Evolutionary conservation across 2,888 invertebrate species (phyloP).

Genomic region (Isotomurus palustris): DNA sequence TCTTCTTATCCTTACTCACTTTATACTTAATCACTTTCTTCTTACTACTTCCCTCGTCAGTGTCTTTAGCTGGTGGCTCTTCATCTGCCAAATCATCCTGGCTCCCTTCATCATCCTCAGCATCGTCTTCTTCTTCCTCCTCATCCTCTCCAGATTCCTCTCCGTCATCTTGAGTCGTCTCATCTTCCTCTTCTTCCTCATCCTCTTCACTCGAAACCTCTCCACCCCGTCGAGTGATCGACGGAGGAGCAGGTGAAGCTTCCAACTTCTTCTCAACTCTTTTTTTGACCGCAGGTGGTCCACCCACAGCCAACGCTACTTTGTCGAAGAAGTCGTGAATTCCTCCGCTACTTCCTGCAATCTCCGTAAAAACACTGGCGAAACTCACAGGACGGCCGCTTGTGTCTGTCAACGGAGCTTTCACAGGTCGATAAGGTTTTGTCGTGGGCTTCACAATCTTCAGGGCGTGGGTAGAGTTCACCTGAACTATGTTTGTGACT

Average conservation of each 20-base stretch:
- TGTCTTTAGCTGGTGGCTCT: neutral
- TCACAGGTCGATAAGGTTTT: conserved; percentile 21
- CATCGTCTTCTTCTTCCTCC: conserved; percentile 10
- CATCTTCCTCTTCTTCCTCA: conserved; percentile 10
- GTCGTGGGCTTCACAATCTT: conserved; percentile 13
- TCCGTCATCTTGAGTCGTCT: neutral
- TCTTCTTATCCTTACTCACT: neutral
- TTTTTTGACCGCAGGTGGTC: conserved; percentile 4
- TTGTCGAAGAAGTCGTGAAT: conserved; percentile 27
- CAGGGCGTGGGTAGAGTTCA: conserved; percentile 22
- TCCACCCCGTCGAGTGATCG: conserved; percentile 3
- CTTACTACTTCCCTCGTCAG: neutral
- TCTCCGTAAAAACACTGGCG: conserved; percentile 30
- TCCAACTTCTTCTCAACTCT: neutral
- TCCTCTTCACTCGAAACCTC: conserved; percentile 7
- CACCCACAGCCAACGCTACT: conserved; percentile 22
- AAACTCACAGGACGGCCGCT: conserved; percentile 28
- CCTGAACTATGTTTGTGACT: conserved; percentile 13
- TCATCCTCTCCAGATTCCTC: neutral
- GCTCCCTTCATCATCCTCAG: conserved; percentile 1
- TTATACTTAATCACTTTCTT: conserved; percentile 4
- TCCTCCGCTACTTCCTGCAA: conserved; percentile 29
- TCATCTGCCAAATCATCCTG: neutral
- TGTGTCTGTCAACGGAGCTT: conserved; percentile 17
- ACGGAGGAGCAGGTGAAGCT: neutral